These are phyloP conservation scores for Crocuta crocuta DNA, from an alignment of 2,113 vertebrate species.

Conservation along the genomic window DNA sequence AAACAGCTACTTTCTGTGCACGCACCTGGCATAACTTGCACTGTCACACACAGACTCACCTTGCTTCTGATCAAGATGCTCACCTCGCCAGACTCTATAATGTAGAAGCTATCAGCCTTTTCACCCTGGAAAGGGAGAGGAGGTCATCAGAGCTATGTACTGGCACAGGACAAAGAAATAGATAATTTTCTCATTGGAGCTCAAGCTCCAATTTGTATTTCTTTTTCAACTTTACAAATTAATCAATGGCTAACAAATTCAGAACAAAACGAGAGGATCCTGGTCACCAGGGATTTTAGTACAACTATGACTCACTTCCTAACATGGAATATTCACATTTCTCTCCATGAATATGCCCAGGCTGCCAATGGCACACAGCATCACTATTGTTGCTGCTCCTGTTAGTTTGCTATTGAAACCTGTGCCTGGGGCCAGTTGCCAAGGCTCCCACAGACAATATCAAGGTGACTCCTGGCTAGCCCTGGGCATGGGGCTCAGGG, in stretches of 20 bases:
- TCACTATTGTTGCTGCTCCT: neutral
- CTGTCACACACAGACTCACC: constrained; percentile 82
- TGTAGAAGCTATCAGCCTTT: constrained; percentile 96
- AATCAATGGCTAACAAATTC: constrained; percentile 1
- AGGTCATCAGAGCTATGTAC: neutral
- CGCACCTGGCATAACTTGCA: neutral
- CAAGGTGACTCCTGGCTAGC: neutral
- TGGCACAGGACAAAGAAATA: neutral
- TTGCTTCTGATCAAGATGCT: constrained; percentile 95
- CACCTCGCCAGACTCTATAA: constrained; percentile 97
- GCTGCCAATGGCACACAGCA: neutral
- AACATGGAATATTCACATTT: neutral
- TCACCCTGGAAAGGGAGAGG: constrained; percentile 90
- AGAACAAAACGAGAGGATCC: neutral
- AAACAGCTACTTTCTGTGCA: neutral
- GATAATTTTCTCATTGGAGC: neutral
- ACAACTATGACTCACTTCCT: neutral
- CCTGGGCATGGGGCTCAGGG: neutral
- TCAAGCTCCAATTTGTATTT: neutral
- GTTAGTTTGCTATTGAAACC: neutral
- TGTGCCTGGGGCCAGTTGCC: neutral
- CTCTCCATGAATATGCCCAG: neutral
- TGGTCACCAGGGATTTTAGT: neutral
- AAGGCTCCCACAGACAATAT: neutral
- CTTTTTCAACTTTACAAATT: neutral